Base-by-base conservation (phyloP, 2,888 invertebrate genomes). In the Prostheceraeus crozeri region DNA sequence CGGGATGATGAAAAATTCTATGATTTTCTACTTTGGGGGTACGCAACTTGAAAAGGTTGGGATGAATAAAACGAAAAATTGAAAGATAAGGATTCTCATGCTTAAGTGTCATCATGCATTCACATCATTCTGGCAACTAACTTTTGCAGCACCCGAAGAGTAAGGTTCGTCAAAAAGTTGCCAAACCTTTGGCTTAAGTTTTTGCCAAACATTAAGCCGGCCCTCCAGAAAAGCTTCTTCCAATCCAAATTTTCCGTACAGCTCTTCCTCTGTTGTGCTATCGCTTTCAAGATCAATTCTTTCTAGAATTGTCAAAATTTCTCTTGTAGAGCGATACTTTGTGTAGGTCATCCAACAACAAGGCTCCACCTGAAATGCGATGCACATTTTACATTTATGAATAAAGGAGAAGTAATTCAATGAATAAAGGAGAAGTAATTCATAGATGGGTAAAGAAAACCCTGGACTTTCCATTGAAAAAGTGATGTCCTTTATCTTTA, bases 331-430 rank as follows among this genome's bases (percentile, higher is more conserved):
- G 71, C 86, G 86, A 67, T 79, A 78, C 84, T 62, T 89, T 1
- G 81, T 82, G 70, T 98, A 98, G 6, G 96, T 96, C 94, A 96
- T 96, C 96, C 96, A 98, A 78, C 98, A 98, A 78, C 96, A 98
- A 3, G 96, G 96, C 76, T 96, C 94, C 70, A 96, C 94, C 71
- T 98, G n/a, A n/a, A n/a, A n/a, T n/a, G 96, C 2, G 36, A 36
- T n/a, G n/a, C n/a, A n/a, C n/a, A n/a, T n/a, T n/a, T n/a, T n/a
- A n/a, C n/a, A n/a, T n/a, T n/a, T n/a, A n/a, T n/a, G n/a, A n/a
- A n/a, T n/a, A n/a, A n/a, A n/a, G n/a, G n/a, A n/a, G n/a, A n/a
- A n/a, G n/a, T n/a, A n/a, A n/a, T n/a, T n/a, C n/a, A n/a, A n/a
- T n/a, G n/a, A n/a, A n/a, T n/a, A n/a, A n/a, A n/a, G n/a, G n/a